phyloP scores from a whole-genome alignment of 2,113 vertebrate species.

The Rhodinocichla rosea region DNA sequence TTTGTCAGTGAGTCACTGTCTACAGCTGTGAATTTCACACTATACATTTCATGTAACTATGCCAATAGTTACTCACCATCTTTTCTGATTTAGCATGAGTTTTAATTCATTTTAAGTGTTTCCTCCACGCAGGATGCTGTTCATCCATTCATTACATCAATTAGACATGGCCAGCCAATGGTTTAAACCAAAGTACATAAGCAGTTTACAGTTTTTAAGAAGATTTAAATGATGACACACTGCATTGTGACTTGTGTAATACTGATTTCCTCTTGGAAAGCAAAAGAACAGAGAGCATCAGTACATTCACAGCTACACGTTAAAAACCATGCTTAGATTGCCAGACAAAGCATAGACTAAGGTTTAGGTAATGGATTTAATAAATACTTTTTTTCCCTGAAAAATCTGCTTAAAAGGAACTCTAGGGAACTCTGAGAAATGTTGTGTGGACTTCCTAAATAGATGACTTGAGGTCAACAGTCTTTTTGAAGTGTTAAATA shows the following conservation, averaged over 20 bases:
- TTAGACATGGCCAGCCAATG: neutral
- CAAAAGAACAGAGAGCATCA: neutral
- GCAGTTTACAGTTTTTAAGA: neutral
- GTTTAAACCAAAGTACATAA: neutral
- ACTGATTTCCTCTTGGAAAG: neutral
- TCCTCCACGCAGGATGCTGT: neutral
- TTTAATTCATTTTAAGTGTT: neutral
- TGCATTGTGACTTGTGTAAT: neutral
- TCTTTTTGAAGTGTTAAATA: slow-evolving; percentile 10
- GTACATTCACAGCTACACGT: neutral
- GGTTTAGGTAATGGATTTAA: neutral
- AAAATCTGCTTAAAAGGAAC: neutral
- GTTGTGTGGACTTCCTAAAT: neutral
- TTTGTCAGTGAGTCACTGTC: neutral
- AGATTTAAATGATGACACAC: neutral
- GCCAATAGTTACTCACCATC: neutral
- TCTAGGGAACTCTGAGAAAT: neutral
- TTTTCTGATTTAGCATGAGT: neutral
- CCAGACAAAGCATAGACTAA: neutral
- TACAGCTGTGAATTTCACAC: neutral
- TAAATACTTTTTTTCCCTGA: neutral
- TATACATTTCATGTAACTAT: neutral
- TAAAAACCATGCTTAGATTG: neutral
- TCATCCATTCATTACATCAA: neutral
- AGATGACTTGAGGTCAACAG: neutral